Conservation (phyloP, 2,113 vertebrate genomes). For the Xiphophorus maculatus region DNA sequence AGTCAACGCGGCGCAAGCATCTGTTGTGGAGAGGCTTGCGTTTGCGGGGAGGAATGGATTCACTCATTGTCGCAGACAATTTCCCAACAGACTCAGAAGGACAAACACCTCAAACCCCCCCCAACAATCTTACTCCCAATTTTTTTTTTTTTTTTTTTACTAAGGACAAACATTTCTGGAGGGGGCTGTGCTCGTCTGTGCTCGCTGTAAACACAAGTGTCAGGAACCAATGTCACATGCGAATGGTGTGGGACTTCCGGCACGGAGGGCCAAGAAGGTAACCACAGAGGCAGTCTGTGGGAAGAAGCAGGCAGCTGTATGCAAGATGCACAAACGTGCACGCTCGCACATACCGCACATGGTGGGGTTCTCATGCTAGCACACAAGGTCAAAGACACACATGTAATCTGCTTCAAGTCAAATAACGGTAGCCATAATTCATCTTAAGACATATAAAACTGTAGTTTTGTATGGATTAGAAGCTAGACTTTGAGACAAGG, state of each 20-base stretch:
- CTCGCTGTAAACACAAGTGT: slow-evolving; percentile 76
- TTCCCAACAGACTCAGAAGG: slow-evolving; percentile 71
- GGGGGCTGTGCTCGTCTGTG: slow-evolving; percentile 53
- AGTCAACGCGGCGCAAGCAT: slow-evolving; percentile 78
- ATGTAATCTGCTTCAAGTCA: slow-evolving; percentile 4
- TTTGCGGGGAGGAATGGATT: slow-evolving; percentile 78
- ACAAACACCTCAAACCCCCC: slow-evolving; percentile 66
- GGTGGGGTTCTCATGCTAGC: neutral
- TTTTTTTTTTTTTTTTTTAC: slow-evolving; percentile 33
- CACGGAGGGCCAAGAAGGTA: slow-evolving; percentile 59
- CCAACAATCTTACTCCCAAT: no score
- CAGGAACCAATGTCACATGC: slow-evolving; percentile 75
- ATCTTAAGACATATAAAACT: slow-evolving; percentile 10
- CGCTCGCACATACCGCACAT: slow-evolving; percentile 23
- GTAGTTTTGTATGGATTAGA: neutral
- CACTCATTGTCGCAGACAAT: slow-evolving; percentile 69
- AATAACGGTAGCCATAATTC: neutral
- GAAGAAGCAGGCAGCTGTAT: slow-evolving; percentile 71
- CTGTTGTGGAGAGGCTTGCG: slow-evolving; percentile 77
- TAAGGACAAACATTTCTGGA: slow-evolving; percentile 73
- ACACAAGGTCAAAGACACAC: slow-evolving; percentile 11
- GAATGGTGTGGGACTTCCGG: slow-evolving; percentile 73
- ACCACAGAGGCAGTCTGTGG: slow-evolving; percentile 62
- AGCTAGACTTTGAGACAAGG: slow-evolving; percentile 8
- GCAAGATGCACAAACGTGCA: slow-evolving; percentile 47